These are phyloP conservation scores for Podarcis siculus DNA, from an alignment of 2,797 vertebrate species.

Conservation along the genomic window DNA sequence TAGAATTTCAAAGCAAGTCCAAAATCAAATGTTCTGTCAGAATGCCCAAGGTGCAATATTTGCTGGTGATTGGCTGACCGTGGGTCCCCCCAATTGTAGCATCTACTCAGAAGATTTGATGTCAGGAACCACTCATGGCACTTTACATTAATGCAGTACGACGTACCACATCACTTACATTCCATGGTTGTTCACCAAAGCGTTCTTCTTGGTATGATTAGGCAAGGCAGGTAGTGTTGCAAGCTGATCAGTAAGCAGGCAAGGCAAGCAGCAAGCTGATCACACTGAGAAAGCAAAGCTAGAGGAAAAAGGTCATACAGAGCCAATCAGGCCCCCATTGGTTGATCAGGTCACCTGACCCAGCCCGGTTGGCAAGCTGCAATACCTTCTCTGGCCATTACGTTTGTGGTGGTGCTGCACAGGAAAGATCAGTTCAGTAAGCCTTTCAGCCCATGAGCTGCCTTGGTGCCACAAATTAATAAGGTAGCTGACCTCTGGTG, in stretches of 20 bases:
- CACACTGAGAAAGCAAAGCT: not conserved
- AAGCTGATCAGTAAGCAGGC: not conserved
- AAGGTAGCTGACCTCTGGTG: not conserved
- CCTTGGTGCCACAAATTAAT: not conserved
- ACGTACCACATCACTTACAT: not conserved
- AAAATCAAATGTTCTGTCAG: not conserved
- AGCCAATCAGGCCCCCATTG: not conserved
- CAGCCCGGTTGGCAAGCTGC: not conserved
- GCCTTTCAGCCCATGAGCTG: not conserved
- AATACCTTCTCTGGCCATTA: not conserved
- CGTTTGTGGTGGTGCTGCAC: not conserved
- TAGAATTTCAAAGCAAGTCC: not conserved
- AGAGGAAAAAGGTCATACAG: not conserved
- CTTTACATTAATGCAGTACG: not conserved
- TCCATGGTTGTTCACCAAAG: not conserved
- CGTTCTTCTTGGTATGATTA: not conserved
- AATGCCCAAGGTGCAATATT: not conserved
- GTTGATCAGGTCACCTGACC: not conserved
- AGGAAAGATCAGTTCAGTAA: not conserved
- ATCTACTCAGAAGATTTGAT: not conserved
- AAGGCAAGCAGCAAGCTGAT: not conserved
- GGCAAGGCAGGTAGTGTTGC: not conserved
- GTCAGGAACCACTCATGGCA: not conserved
- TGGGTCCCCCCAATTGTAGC: too few relatives aligned
- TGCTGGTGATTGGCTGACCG: not conserved